A percentile compares a stretch with the other conserved stretches of the same genome.
phyloP scores from a whole-genome alignment of 30 jellyfish, hydroid and myxozoan genomes.

The Chrysaora quinquecirrha region DNA sequence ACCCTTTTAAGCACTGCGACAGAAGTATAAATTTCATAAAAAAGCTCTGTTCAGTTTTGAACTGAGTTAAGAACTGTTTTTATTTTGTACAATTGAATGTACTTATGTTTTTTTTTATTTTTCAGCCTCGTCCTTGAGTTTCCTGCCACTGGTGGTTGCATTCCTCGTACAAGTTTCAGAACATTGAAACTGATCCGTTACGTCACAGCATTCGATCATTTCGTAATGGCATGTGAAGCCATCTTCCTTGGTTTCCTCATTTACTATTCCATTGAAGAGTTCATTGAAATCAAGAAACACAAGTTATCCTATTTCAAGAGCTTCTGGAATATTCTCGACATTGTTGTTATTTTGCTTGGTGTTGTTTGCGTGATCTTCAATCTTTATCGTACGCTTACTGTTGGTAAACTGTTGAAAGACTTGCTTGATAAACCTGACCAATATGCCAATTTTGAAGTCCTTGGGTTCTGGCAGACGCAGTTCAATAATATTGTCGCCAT shows the following conservation, averaged over 20 bases:
- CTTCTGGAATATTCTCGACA: slow-evolving; percentile 96
- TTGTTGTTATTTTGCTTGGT: slow-evolving; percentile 93
- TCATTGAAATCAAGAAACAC: slow-evolving; percentile 97
- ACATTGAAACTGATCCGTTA: slow-evolving; percentile 95
- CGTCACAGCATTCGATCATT: slow-evolving; percentile 89
- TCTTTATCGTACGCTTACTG: slow-evolving; percentile 92
- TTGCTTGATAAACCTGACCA: slow-evolving; percentile 77
- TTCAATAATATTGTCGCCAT: slow-evolving; percentile 96
- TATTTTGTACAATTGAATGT: no score
- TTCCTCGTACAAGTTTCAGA: slow-evolving; percentile 83
- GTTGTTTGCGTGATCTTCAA: slow-evolving; percentile 90
- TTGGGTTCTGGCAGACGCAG: slow-evolving; percentile 98
- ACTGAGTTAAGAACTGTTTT: no score
- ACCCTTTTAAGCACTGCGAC: no score
- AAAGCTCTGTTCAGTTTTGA: no score
- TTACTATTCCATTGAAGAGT: slow-evolving; percentile 94
- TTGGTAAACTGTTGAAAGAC: slow-evolving; percentile 56
- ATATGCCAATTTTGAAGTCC: slow-evolving; percentile 92
- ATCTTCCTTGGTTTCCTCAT: slow-evolving; percentile 84
- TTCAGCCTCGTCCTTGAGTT: slow-evolving; percentile 87
- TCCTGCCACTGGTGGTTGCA: slow-evolving; percentile 99
- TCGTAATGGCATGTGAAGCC: slow-evolving; percentile 99
- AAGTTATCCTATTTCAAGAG: slow-evolving; percentile 86
- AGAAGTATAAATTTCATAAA: no score
- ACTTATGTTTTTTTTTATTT: slow-evolving; percentile 5